Conservation (phyloP, 1,140 invertebrate species). For the Tribolium castaneum region DNA sequence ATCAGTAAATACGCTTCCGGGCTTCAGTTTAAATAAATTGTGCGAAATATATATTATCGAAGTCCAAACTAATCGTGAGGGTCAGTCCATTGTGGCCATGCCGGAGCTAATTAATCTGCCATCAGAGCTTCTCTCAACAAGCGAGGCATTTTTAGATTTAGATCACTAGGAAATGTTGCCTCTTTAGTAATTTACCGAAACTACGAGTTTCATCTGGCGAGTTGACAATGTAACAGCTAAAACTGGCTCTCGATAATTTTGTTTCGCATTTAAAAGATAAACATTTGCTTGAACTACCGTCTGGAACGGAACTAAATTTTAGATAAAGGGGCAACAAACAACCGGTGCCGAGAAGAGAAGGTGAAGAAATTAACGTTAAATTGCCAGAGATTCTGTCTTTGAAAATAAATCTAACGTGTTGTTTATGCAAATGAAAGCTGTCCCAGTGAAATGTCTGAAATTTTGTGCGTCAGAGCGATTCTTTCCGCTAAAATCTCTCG, state of each 20-base stretch:
- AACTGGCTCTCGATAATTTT: not conserved
- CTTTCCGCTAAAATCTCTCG: not conserved
- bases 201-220: constrained; percentile 9
- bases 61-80: no score
- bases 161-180: not conserved
- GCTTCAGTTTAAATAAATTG: not conserved
- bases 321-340: not conserved
- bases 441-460: not conserved
- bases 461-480: not conserved
- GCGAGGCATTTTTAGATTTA: not conserved
- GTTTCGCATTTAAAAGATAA: not conserved
- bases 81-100: no score
- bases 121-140: not conserved
- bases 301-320: not conserved
- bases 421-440: not conserved
- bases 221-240: constrained; percentile 13
- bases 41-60: no score
- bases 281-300: not conserved
- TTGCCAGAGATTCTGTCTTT: not conserved
- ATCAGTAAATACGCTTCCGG: not conserved
- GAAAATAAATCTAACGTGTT: not conserved
- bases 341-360: no score
- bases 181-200: constrained; percentile 4
- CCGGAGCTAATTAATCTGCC: no score
- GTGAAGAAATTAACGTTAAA: not conserved